Evolutionary conservation across 2,888 invertebrate genomes (phyloP).

Genomic region (Drosophila fungiperda): DNA sequence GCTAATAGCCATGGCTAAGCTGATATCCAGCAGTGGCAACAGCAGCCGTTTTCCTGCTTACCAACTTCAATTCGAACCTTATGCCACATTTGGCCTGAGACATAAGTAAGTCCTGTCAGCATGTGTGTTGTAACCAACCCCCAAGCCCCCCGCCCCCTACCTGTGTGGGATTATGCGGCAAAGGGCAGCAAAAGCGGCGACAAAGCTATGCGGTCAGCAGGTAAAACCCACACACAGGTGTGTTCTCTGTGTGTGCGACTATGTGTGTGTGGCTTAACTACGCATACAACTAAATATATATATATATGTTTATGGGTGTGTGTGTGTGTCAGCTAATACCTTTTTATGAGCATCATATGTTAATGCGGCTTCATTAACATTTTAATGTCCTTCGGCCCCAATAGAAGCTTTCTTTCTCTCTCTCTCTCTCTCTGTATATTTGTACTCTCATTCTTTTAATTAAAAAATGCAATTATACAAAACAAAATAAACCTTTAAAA

Average conservation of each 20-base stretch:
- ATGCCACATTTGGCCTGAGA: constrained; percentile 65
- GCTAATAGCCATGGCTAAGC: constrained; percentile 34
- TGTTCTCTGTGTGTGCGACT: constrained; percentile 13
- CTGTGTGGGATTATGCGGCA: constrained; percentile 69
- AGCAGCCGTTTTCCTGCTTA: constrained; percentile 34
- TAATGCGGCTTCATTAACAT: constrained; percentile 81
- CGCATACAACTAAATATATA: constrained; percentile 48
- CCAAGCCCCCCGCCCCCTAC: background rate
- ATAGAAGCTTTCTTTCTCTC: constrained; percentile 23
- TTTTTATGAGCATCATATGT: constrained; percentile 80
- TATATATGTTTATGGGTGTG: constrained; percentile 27
- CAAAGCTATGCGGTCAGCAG: constrained; percentile 73
- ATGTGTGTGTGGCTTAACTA: constrained; percentile 47
- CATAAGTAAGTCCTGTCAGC: constrained; percentile 76
- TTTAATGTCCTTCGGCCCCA: constrained; percentile 69
- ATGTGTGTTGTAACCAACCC: constrained; percentile 50
- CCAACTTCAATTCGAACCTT: constrained; percentile 77
- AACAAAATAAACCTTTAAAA: constrained; percentile 53
- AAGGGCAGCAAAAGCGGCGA: constrained; percentile 52
- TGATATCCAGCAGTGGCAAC: constrained; percentile 38
- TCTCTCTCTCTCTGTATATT: background rate
- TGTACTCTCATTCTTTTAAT: constrained; percentile 52
- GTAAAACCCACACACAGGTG: constrained; percentile 50
- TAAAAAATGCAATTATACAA: constrained; percentile 77
- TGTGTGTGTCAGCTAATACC: constrained; percentile 66